Evolutionary conservation across 92 coral and sea anemone species (phyloP).

Genomic region (Blastomussa wellsi): DNA sequence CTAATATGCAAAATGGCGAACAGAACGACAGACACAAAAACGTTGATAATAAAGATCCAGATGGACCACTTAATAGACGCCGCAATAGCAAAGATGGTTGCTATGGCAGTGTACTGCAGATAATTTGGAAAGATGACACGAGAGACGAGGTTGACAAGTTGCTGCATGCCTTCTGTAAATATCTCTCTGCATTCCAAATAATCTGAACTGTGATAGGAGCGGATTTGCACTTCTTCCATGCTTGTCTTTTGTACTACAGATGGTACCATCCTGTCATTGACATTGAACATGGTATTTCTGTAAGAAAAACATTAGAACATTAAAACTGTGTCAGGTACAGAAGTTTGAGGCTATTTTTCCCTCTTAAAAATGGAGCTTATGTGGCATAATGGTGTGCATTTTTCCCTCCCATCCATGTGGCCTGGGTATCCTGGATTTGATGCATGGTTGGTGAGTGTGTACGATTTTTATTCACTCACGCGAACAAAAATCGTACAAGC

Average conservation of each 20-base stretch:
- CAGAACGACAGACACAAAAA: conserved; percentile 49
- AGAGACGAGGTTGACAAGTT: conserved; percentile 52
- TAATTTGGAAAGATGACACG: conserved; percentile 57
- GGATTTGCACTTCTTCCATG: conserved; percentile 21
- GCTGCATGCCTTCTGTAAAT: conserved; percentile 73
- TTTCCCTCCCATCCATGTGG: no score
- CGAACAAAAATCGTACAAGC: no score
- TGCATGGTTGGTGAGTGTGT: no score
- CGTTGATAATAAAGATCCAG: conserved; percentile 53
- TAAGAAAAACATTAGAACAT: background rate
- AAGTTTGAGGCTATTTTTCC: background rate
- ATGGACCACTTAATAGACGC: conserved; percentile 62
- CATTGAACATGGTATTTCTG: background rate
- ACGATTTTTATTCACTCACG: no score
- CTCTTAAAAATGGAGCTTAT: background rate
- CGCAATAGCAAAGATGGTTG: conserved; percentile 43
- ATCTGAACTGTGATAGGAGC: conserved; percentile 61
- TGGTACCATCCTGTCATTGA: background rate
- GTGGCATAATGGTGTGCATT: no score
- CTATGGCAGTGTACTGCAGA: conserved; percentile 43
- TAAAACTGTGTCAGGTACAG: background rate
- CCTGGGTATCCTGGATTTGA: no score
- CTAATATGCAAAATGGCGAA: conserved; percentile 59
- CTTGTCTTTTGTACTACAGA: no score
- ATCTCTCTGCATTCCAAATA: conserved; percentile 65